phyloP scores from a whole-genome alignment of 1,140 invertebrate genomes.

The Acromyrmex echinatior region DNA sequence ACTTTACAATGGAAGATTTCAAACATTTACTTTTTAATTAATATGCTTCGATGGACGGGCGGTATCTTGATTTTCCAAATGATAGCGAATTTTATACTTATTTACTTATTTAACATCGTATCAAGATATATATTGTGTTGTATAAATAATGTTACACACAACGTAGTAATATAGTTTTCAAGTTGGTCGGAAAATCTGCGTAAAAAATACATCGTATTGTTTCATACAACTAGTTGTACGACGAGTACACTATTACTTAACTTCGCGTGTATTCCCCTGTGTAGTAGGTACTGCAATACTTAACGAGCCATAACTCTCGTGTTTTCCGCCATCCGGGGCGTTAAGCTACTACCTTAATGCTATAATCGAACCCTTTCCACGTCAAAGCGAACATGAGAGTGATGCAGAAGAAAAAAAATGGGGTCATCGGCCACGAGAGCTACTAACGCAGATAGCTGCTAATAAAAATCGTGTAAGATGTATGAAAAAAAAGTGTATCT shows the following conservation, averaged over 20 bases:
- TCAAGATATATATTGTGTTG: neutral
- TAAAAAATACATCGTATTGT: slow-evolving; percentile 52
- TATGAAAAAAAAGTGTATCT: slow-evolving; percentile 23
- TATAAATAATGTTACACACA: slow-evolving; percentile 15
- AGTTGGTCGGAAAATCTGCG: slow-evolving; percentile 16
- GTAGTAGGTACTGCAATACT: slow-evolving; percentile 26
- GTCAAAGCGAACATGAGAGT: slow-evolving; percentile 45
- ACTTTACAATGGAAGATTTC: neutral
- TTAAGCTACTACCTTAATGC: slow-evolving; percentile 45
- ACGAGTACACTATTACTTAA: slow-evolving; percentile 50
- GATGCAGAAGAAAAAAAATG: slow-evolving; percentile 45
- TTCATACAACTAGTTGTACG: slow-evolving; percentile 46
- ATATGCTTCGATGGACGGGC: neutral
- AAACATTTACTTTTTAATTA: slow-evolving; percentile 27
- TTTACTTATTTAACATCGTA: slow-evolving; percentile 5
- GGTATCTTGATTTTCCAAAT: neutral
- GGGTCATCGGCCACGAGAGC: slow-evolving; percentile 36
- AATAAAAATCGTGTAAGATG: slow-evolving; percentile 43
- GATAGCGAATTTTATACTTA: neutral
- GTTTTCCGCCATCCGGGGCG: slow-evolving; percentile 39
- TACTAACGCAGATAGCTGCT: neutral
- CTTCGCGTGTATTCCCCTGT: slow-evolving; percentile 30
- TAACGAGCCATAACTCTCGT: slow-evolving; percentile 57
- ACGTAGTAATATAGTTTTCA: slow-evolving; percentile 20
- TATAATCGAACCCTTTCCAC: slow-evolving; percentile 48